Evolutionary conservation across 2,113 vertebrate genomes (phyloP).

Genomic region (Spea multiplicata): DNA sequence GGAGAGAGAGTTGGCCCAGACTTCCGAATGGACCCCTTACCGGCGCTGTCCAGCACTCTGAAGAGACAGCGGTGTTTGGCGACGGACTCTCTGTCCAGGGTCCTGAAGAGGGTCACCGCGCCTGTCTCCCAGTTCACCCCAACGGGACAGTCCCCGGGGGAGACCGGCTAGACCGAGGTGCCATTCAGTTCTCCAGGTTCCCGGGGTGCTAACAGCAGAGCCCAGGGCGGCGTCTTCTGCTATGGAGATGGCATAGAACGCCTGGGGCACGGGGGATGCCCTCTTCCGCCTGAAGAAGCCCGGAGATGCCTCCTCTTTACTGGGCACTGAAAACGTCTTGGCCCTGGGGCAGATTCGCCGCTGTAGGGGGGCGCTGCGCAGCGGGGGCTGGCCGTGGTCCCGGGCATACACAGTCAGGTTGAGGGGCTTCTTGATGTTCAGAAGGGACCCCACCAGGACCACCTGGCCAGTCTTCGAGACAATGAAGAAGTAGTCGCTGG

Average conservation of each 20-base stretch:
- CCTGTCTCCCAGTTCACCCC: conserved; percentile 74
- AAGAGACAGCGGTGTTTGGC: conserved; percentile 74
- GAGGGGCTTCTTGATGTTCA: conserved; percentile 68
- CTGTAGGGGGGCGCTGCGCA: conserved; percentile 67
- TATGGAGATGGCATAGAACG: conserved; percentile 66
- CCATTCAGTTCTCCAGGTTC: conserved; percentile 66
- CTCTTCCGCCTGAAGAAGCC: conserved; percentile 9
- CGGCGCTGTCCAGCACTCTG: conserved; percentile 73
- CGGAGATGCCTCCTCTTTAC: not conserved
- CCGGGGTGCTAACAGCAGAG: conserved; percentile 70
- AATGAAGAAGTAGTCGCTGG: conserved; percentile 78
- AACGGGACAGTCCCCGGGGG: conserved; percentile 70
- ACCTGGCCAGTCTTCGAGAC: conserved; percentile 83
- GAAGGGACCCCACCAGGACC: conserved; percentile 80
- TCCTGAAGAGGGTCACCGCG: conserved; percentile 69
- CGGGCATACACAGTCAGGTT: conserved; percentile 74
- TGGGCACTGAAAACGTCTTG: conserved; percentile 54
- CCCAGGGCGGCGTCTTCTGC: conserved; percentile 77
- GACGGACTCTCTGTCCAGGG: conserved; percentile 75
- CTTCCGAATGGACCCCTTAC: conserved; percentile 52
- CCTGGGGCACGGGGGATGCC: conserved; percentile 58
- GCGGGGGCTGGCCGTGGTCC: conserved; percentile 77
- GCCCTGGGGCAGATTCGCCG: conserved; percentile 71
- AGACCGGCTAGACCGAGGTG: conserved; percentile 71
- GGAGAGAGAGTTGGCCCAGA: too few species aligned